Conservation (phyloP, 2,113 vertebrate genomes). For the Ahaetulla prasina region DNA sequence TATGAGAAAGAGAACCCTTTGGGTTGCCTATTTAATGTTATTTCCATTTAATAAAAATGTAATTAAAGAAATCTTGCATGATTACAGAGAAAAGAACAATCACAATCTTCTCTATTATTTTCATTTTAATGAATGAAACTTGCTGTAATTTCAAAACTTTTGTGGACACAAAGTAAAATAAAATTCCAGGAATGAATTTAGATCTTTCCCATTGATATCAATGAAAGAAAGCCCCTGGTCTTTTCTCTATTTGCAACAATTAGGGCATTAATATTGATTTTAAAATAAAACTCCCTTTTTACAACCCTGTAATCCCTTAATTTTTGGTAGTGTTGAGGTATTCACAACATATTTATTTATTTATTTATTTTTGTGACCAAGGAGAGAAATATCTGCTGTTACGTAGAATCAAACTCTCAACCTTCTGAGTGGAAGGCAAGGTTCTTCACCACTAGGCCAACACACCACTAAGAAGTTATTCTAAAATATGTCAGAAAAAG, state of each 20-base stretch:
- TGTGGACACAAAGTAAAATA: background rate
- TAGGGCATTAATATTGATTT: background rate
- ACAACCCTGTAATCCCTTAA: no score
- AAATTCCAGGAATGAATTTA: background rate
- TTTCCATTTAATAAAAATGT: background rate
- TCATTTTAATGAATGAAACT: background rate
- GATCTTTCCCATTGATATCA: background rate
- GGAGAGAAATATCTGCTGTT: no score
- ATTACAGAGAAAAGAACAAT: background rate
- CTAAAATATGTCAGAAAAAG: background rate
- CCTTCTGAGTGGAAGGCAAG: background rate
- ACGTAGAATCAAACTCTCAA: no score
- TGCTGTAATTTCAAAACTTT: background rate
- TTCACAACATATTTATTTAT: no score
- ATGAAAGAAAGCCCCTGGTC: background rate
- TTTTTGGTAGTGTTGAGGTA: no score
- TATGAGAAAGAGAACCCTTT: background rate
- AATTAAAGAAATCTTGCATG: background rate
- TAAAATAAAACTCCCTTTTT: background rate
- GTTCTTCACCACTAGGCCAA: background rate
- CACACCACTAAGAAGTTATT: background rate
- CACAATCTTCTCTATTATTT: background rate
- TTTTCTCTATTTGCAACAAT: background rate
- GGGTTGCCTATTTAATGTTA: background rate
- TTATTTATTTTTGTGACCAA: no score